phyloP scores from a whole-genome alignment of 2,888 invertebrate species.

The Diarsia mendica region DNA sequence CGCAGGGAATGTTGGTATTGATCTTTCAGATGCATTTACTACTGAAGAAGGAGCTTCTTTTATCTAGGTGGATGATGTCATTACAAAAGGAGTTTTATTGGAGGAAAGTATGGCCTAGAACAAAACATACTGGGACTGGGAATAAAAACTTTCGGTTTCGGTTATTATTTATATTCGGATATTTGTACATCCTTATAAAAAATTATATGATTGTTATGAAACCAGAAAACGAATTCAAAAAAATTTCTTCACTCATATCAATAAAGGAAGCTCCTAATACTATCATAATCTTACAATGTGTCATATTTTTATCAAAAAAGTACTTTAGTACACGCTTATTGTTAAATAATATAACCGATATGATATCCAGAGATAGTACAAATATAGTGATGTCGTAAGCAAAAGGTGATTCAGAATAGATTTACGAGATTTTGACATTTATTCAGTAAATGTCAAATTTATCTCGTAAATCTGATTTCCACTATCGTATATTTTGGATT shows the following conservation, averaged over 20 bases:
- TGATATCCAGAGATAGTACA: conserved; percentile 27
- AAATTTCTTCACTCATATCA: background rate
- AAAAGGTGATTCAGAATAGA: conserved; percentile 13
- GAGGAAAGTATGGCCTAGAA: too few relatives aligned
- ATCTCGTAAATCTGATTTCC: conserved; percentile 19
- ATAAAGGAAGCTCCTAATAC: background rate
- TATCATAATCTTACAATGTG: conserved; percentile 22
- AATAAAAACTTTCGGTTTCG: too few relatives aligned
- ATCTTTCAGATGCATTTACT: conserved; percentile 14
- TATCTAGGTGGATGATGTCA: background rate
- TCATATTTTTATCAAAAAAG: conserved; percentile 27
- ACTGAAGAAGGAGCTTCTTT: conserved; percentile 5
- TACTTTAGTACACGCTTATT: conserved; percentile 16
- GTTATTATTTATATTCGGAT: too few relatives aligned
- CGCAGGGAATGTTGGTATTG: conserved; percentile 40
- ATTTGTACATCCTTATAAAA: background rate
- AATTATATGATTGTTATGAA: background rate
- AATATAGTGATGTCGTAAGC: conserved; percentile 28
- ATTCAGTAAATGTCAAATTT: too few relatives aligned
- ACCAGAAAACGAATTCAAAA: background rate
- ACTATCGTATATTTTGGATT: conserved; percentile 22
- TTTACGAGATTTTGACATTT: conserved; percentile 38
- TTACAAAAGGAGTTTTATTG: background rate
- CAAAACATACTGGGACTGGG: too few relatives aligned
- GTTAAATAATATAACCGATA: conserved; percentile 40